Base-by-base conservation (phyloP, 2,113 vertebrate genomes). In the Xenopus laevis region DNA sequence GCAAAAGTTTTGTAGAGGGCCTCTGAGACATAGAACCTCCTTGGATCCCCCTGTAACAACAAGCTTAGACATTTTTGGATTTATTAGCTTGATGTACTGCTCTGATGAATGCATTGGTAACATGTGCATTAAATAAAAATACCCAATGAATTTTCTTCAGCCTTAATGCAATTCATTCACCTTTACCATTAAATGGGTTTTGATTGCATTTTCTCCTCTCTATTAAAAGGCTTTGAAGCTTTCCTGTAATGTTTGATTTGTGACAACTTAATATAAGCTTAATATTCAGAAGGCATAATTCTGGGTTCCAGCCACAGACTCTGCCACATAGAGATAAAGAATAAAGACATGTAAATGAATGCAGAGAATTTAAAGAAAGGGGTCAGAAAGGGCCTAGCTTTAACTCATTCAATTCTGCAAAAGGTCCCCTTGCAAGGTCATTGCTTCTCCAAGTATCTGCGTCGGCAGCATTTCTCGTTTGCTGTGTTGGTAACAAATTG, bases 201-300 rank as follows among this genome's bases (percentile, higher is more conserved):
- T 4, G 1, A 20, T 46, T 10, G 2, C 3, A 1, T 65, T 18
- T 65, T 17, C 40, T 20, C 13, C n/a, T 65, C 63, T 12, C 16
- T 18, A 40, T 40, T 65, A 65, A 50, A 65, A 74, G 52, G 16
- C 72, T 68, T 52, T 53, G 44, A 16, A 15, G 21, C 53, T 61
- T 67, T 21, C 23, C 53, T 68, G 61, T 68, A 68, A 74, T 61
- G 17, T 68, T 68, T 74, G 72, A 74, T 74, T 74, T 74, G 72
- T 74, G 72, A 74, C 72, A 68, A 46, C 72, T 74, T 74, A 74
- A 74, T 74, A 68, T 74, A 61, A 74, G 55, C 72, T 76, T 76
- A 68, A 76, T 69, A 68, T 76, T 76, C 73, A 63, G 55, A 46
- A 68, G 65, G 73, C 73, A 76, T 69, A 68, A 68, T 68, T 65